Evolutionary conservation across 2,888 invertebrate genomes (phyloP).

Genomic region (Euzetes globulus): DNA sequence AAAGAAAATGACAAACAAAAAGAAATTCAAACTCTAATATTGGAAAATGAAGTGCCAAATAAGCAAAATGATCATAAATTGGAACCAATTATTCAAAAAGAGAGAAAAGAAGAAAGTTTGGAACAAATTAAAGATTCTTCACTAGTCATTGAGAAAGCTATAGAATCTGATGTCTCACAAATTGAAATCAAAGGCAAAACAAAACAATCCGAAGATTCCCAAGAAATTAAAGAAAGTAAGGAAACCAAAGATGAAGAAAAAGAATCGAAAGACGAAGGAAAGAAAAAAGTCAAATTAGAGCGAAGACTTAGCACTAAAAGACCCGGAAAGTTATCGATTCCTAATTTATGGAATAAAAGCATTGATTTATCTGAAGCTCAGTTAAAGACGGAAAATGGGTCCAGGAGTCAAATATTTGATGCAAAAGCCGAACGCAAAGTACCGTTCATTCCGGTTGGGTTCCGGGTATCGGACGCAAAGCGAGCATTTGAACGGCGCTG

Average conservation of each 20-base stretch:
- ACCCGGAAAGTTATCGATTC: constrained; percentile 33
- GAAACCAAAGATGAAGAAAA: neutral
- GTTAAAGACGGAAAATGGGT: no score
- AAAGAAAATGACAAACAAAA: no score
- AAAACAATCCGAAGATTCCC: neutral
- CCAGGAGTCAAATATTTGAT: neutral
- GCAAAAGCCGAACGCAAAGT: neutral
- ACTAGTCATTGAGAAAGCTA: no score
- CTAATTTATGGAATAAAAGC: constrained; percentile 32
- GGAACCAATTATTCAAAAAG: no score
- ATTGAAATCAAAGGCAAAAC: no score
- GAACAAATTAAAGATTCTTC: no score
- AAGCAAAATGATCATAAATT: no score
- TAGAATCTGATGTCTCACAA: no score
- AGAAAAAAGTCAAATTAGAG: neutral
- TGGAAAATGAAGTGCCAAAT: no score
- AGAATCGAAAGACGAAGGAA: neutral
- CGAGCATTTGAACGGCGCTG: constrained; percentile 62
- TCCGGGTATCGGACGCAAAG: constrained; percentile 73
- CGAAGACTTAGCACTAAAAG: constrained; percentile 1
- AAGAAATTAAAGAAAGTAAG: neutral
- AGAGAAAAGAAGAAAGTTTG: no score
- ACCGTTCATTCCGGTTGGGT: constrained; percentile 31
- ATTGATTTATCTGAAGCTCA: neutral
- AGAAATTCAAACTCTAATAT: no score